Evolutionary conservation across 1,140 invertebrate genomes (phyloP).

Genomic region (Planococcus citri): DNA sequence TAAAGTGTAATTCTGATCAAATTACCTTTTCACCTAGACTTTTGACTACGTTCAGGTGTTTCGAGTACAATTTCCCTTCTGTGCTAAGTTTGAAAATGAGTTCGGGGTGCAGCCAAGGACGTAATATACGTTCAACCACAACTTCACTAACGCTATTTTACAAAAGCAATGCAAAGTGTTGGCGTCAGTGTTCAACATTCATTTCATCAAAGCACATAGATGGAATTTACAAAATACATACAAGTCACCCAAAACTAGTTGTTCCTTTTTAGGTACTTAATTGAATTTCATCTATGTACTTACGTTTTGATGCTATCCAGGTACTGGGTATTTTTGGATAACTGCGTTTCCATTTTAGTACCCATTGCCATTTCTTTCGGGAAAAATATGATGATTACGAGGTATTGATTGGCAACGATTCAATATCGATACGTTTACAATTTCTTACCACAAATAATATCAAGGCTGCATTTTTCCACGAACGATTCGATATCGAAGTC

Average conservation of each 20-base stretch:
- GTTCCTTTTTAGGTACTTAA: too few species aligned
- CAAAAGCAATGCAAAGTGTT: background rate
- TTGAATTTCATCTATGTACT: background rate
- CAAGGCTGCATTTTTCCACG: slow-evolving; percentile 46
- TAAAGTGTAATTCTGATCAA: too few species aligned
- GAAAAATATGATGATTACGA: too few species aligned
- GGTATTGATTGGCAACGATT: too few species aligned
- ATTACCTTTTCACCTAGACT: background rate
- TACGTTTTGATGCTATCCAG: background rate
- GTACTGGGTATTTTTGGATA: background rate
- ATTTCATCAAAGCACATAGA: too few species aligned
- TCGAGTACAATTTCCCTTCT: background rate
- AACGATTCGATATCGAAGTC: slow-evolving; percentile 42
- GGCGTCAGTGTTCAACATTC: background rate
- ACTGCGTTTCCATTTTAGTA: background rate
- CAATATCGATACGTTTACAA: too few species aligned
- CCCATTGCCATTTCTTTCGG: background rate
- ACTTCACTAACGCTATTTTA: background rate
- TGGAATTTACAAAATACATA: too few species aligned
- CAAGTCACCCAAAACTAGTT: too few species aligned
- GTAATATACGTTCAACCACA: background rate
- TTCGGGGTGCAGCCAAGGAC: background rate
- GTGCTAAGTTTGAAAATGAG: background rate
- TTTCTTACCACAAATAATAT: slow-evolving; percentile 51
- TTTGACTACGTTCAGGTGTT: background rate